Evolutionary conservation across 2,888 invertebrate genomes (phyloP), one percentile per base, ranked within the genome.

Genomic region (Cartodere bifasciata): DNA sequence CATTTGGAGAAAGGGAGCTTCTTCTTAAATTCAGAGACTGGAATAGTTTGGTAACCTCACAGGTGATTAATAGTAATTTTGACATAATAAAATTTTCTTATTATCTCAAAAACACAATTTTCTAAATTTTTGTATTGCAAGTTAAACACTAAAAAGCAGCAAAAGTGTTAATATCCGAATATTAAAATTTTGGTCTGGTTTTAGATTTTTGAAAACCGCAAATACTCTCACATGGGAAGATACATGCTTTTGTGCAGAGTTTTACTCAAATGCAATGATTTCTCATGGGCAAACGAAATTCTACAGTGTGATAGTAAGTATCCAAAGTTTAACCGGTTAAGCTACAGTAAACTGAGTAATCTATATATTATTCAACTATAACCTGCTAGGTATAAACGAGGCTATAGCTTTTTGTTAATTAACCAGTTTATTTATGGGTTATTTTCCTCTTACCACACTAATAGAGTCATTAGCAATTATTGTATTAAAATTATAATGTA

Each of bases 41-140:
- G 46, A 44, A 46, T 13, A 45, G 40, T 25, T 27, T 48, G 12
- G 39, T 46, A 13, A 43, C 46, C 2, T 46, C 48, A 3, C 37
- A 42, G 43, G 48, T 46, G 25, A 37, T 35, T 35, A 14, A 16
- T 31, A 21, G n/a, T 25, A n/a, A n/a, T n/a, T n/a, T n/a, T n/a
- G n/a, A n/a, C n/a, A n/a, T n/a, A n/a, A n/a, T n/a, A n/a, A n/a
- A n/a, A n/a, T n/a, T n/a, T n/a, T n/a, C n/a, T n/a, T n/a, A n/a
- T n/a, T n/a, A n/a, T n/a, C n/a, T n/a, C n/a, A n/a, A n/a, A n/a
- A n/a, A n/a, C n/a, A n/a, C n/a, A n/a, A n/a, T n/a, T n/a, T n/a
- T n/a, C n/a, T n/a, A n/a, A n/a, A n/a, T n/a, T n/a, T n/a, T n/a
- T n/a, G n/a, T n/a, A n/a, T n/a, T n/a, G n/a, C n/a, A n/a, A n/a